Evolutionary conservation across 2,113 vertebrate species (phyloP).

Genomic region (Cheirogaleus medius): DNA sequence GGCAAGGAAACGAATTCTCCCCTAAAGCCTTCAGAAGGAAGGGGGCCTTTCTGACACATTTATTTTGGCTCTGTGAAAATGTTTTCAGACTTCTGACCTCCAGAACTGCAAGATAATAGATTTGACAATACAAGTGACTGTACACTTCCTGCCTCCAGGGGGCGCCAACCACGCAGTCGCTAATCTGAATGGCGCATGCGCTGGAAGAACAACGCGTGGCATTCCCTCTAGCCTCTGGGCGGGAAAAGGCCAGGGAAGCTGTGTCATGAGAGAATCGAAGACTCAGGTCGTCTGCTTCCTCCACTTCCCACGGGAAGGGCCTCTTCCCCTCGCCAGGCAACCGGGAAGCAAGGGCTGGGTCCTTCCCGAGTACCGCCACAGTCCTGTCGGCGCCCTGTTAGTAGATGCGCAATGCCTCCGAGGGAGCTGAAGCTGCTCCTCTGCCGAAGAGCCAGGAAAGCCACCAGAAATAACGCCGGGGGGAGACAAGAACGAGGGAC

Average conservation of each 20-base stretch:
- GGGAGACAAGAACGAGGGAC: neutral
- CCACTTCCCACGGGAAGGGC: neutral
- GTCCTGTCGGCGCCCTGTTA: too few relatives aligned
- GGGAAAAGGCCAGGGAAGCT: neutral
- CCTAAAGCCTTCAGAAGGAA: neutral
- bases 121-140: neutral
- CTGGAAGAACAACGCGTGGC: neutral
- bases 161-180: accelerated
- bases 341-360: neutral
- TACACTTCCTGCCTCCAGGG: too few relatives aligned
- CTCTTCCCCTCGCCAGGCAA: too few relatives aligned
- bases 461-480: neutral
- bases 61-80: neutral
- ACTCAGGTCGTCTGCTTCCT: neutral
- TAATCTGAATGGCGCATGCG: neutral
- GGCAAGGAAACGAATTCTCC: neutral
- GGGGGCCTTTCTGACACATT: accelerated
- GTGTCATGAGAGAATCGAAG: neutral
- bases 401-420: too few relatives aligned
- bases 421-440: neutral
- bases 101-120: neutral
- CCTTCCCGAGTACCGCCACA: neutral
- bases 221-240: neutral
- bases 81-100: neutral
- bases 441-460: neutral